A percentile compares a stretch with the other conserved stretches of the same genome.
These are phyloP conservation scores for Danaus melanippus DNA, from an alignment of 1,140 invertebrate species.

Conservation along the genomic window DNA sequence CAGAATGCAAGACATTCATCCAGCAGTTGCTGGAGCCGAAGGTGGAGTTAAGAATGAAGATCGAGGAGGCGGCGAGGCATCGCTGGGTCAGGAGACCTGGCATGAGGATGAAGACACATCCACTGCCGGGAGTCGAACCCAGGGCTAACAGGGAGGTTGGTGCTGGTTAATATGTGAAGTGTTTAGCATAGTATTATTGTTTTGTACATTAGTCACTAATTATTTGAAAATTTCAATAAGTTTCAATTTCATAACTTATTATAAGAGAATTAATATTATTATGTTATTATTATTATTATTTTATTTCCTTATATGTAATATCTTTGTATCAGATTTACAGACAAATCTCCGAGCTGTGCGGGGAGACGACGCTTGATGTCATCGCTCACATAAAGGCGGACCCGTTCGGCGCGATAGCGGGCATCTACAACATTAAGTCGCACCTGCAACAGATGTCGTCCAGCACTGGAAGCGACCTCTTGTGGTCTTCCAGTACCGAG, in stretches of 20 bases:
- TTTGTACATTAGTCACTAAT: too few relatives aligned
- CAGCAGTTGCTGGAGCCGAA: slow-evolving; percentile 58
- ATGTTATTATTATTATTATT: too few relatives aligned
- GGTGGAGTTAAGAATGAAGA: slow-evolving; percentile 58
- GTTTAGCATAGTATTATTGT: background rate
- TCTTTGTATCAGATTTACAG: slow-evolving; percentile 43
- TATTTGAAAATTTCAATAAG: too few relatives aligned
- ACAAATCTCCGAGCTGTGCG: slow-evolving; percentile 48
- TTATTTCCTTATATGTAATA: background rate
- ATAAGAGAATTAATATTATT: too few relatives aligned
- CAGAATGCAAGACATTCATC: slow-evolving; percentile 62
- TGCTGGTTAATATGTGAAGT: background rate
- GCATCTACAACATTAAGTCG: slow-evolving; percentile 57
- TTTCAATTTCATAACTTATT: too few relatives aligned
- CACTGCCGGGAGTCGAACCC: slow-evolving; percentile 37
- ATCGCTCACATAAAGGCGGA: slow-evolving; percentile 50
- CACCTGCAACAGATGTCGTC: slow-evolving; percentile 42
- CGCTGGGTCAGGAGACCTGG: slow-evolving; percentile 60
- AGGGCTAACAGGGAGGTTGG: slow-evolving; percentile 46
- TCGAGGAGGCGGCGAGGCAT: slow-evolving; percentile 63
- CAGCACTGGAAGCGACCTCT: slow-evolving; percentile 34
- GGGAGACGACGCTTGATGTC: slow-evolving; percentile 40
- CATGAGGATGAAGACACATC: slow-evolving; percentile 52
- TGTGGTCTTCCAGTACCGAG: slow-evolving; percentile 42
- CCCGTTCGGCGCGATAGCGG: slow-evolving; percentile 50